These are phyloP conservation scores for Tribolium madens DNA, from an alignment of 1,140 invertebrate genomes.

Conservation along the genomic window DNA sequence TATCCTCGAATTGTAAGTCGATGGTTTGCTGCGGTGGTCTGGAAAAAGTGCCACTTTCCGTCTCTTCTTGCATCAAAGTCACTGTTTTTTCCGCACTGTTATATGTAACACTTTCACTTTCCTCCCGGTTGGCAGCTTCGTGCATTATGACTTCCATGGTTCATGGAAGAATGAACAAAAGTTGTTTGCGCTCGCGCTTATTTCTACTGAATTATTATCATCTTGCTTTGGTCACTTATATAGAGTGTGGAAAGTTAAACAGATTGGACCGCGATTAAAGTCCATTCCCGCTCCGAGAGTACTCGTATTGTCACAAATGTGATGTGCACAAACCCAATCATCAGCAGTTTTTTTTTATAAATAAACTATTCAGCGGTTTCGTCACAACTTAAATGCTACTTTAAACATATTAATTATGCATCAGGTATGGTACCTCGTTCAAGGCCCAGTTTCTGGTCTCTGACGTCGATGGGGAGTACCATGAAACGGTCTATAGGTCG, in stretches of 20 bases:
- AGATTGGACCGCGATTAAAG: slow-evolving; percentile 42
- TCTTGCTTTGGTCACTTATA: slow-evolving; percentile 54
- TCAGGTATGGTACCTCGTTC: neutral
- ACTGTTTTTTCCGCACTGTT: slow-evolving; percentile 41
- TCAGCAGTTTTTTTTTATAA: neutral
- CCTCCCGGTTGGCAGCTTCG: slow-evolving; percentile 31
- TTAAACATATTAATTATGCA: neutral
- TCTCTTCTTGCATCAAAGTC: slow-evolving; percentile 19
- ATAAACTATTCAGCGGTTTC: neutral
- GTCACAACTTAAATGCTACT: neutral
- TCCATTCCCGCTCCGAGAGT: neutral
- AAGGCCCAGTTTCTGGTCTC: neutral
- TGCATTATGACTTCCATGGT: slow-evolving; percentile 45
- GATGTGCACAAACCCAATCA: too few relatives aligned
- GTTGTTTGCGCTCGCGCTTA: slow-evolving; percentile 41
- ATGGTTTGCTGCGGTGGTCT: slow-evolving; percentile 71
- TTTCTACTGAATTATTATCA: slow-evolving; percentile 42
- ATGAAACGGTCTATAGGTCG: neutral
- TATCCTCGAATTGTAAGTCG: slow-evolving; percentile 79
- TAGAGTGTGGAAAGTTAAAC: slow-evolving; percentile 45
- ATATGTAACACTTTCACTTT: slow-evolving; percentile 43
- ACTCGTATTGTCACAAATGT: slow-evolving; percentile 3
- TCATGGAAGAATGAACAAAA: slow-evolving; percentile 27
- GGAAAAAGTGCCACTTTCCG: slow-evolving; percentile 58
- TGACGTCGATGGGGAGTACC: neutral